Evolutionary conservation across 2,888 invertebrate species (phyloP).

Genomic region (Euplexia lucipara): DNA sequence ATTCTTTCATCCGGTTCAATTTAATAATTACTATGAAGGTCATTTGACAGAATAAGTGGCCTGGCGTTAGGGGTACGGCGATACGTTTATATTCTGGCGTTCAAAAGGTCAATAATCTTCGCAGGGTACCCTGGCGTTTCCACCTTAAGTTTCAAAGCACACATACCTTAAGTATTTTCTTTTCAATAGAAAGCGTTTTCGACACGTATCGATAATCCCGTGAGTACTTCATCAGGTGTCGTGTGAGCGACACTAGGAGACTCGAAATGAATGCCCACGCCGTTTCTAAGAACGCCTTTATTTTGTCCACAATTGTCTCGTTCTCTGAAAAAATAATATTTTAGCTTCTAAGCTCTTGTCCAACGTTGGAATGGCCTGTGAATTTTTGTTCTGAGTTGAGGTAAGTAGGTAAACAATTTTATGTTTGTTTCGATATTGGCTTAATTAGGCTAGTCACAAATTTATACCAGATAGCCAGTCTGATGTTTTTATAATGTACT

Average conservation of each 20-base stretch:
- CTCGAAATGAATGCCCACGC: constrained; percentile 94
- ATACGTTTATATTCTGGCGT: no score
- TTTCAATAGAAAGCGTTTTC: constrained; percentile 96
- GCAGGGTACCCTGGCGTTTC: no score
- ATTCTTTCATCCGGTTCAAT: no score
- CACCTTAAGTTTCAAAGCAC: background rate
- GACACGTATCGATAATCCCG: constrained; percentile 98
- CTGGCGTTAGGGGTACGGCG: background rate
- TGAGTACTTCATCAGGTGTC: constrained; percentile 96
- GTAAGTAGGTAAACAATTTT: background rate
- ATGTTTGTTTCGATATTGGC: background rate
- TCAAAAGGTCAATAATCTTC: no score
- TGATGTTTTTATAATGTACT: no score
- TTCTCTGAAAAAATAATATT: constrained; percentile 61
- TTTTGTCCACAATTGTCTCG: constrained; percentile 86
- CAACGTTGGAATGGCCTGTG: background rate
- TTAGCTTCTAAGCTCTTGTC: background rate
- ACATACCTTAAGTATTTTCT: constrained; percentile 95
- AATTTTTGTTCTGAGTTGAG: background rate
- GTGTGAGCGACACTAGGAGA: constrained; percentile 95
- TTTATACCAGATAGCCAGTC: background rate
- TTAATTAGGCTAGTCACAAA: background rate
- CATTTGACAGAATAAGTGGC: no score
- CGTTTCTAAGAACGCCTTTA: constrained; percentile 86
- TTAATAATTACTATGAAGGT: no score